Evolutionary conservation across 2,888 invertebrate species (phyloP), one percentile per base, ranked within the genome.

Genomic region (Oscheius sp.): DNA sequence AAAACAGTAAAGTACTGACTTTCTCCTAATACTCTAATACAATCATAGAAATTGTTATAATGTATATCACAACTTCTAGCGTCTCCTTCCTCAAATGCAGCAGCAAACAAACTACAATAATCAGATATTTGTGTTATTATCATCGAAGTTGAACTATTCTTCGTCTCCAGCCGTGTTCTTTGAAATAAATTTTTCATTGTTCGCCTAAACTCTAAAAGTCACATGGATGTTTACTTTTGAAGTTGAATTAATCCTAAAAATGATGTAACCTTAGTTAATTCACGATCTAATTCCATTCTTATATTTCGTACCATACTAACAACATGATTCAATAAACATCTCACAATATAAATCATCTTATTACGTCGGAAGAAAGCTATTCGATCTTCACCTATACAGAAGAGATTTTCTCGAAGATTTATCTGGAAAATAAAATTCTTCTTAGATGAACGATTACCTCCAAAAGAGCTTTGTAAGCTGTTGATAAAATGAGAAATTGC

Each of bases 101-200:
- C 59, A 3, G 59, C 59, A 44, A 59, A 59, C 9, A 41, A 28
- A 17, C n/a, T 59, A 44, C 44, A 44, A 30, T 44, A 59, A 12
- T 59, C 59, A 6, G 59, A 24, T 6, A 59, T 28, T 44, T 59
- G 12, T 9, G 41, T 59, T n/a, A 59, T 59, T 24, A 59, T 44
- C n/a, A 26, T 26, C 26, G 44, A 44, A 44, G 44, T 59, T 24
- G 41, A n/a, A 1, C n/a, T 59, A 30, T 44, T 59, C 20, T 44
- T 59, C 30, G 59, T 59, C 26, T 59, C 59, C 14, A 59, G 24
- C 8, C 41, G 12, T 0, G 59, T 59, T 41, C 59, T 20, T 12
- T 59, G 20, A 9, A 44, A 26, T 6, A 59, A 30, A 24, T 44
- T 28, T 6, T 44, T 24, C 59, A 59, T 44, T 22, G 22, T 32